A percentile compares a stretch with the other conserved stretches of the same genome.
Evolutionary conservation across 53 echinoderm and acorn worm species (phyloP).

Genomic region (Glandiceps talaboti): DNA sequence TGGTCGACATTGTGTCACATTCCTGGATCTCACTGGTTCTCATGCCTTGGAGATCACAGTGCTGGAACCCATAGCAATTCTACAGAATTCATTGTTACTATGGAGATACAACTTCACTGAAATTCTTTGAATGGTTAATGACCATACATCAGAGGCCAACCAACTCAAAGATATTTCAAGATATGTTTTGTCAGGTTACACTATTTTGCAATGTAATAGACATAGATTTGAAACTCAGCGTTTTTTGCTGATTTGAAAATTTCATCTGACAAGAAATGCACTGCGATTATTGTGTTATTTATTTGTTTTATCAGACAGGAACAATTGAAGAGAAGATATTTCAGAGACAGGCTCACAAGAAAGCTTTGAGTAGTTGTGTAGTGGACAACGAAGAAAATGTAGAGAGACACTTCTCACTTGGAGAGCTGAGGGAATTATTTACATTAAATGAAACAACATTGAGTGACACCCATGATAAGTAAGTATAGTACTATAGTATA

Average conservation of each 20-base stretch:
- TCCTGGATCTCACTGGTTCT: too few relatives aligned
- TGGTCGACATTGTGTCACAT: too few relatives aligned
- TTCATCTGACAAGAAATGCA: neutral
- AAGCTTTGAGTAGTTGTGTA: slow-evolving; percentile 90
- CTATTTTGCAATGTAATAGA: too few relatives aligned
- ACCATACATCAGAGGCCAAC: too few relatives aligned
- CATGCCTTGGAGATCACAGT: too few relatives aligned
- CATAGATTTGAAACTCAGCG: neutral
- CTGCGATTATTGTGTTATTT: neutral
- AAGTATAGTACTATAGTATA: slow-evolving; percentile 15
- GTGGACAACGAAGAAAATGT: slow-evolving; percentile 97
- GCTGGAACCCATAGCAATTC: too few relatives aligned
- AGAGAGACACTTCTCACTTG: slow-evolving; percentile 81
- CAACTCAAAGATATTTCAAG: too few relatives aligned
- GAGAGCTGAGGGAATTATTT: slow-evolving; percentile 61
- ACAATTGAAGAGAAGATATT: slow-evolving; percentile 96
- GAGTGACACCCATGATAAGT: slow-evolving; percentile 99
- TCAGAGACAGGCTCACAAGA: slow-evolving; percentile 96
- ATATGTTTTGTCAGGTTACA: too few relatives aligned
- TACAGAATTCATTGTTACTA: too few relatives aligned
- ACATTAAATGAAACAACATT: slow-evolving; percentile 64
- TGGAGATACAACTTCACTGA: too few relatives aligned
- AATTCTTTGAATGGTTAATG: too few relatives aligned
- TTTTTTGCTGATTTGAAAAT: neutral
- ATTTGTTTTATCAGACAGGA: slow-evolving; percentile 46